Conservation (phyloP, 1,140 invertebrate genomes). For the Lanistes nyassanus region DNA sequence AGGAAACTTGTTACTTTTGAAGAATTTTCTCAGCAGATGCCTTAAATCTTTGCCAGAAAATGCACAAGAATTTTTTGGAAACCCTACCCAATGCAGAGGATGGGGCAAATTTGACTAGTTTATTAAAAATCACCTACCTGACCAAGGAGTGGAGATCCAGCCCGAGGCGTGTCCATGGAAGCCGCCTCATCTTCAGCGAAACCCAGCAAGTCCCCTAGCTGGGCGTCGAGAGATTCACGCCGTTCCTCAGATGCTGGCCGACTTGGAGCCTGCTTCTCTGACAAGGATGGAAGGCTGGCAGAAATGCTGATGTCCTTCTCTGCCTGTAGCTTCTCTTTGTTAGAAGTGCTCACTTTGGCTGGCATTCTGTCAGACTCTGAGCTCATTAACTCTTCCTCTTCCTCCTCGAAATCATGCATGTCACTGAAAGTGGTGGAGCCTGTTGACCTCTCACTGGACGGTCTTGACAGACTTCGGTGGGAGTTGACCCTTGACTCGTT, state of each 20-base stretch:
- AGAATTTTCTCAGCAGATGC: too few species aligned
- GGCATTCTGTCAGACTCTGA: constrained; percentile 35
- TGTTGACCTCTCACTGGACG: constrained; percentile 45
- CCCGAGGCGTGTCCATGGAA: constrained; percentile 48
- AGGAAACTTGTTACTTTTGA: too few species aligned
- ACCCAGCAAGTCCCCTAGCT: constrained; percentile 33
- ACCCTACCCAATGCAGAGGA: too few species aligned
- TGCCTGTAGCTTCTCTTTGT: constrained; percentile 3
- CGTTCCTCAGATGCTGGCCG: constrained; percentile 23
- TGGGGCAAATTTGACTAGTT: too few species aligned
- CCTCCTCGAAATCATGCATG: constrained; percentile 28
- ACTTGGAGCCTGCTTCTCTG: constrained; percentile 30
- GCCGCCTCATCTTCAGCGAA: constrained; percentile 48
- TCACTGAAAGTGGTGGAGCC: constrained; percentile 31
- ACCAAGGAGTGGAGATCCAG: constrained; percentile 23
- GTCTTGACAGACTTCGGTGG: constrained; percentile 42
- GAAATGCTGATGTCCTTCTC: constrained; percentile 49
- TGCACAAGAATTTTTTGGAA: too few species aligned
- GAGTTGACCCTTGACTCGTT: constrained; percentile 38
- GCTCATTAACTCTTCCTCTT: constrained; percentile 36
- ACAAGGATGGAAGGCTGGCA: constrained; percentile 40
- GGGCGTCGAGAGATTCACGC: constrained; percentile 35
- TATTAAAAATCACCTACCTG: not conserved
- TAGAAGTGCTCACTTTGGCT: constrained; percentile 3
- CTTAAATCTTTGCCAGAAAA: too few species aligned